Conservation (phyloP, 2,797 vertebrate genomes). For the Sebastes vulpes region DNA sequence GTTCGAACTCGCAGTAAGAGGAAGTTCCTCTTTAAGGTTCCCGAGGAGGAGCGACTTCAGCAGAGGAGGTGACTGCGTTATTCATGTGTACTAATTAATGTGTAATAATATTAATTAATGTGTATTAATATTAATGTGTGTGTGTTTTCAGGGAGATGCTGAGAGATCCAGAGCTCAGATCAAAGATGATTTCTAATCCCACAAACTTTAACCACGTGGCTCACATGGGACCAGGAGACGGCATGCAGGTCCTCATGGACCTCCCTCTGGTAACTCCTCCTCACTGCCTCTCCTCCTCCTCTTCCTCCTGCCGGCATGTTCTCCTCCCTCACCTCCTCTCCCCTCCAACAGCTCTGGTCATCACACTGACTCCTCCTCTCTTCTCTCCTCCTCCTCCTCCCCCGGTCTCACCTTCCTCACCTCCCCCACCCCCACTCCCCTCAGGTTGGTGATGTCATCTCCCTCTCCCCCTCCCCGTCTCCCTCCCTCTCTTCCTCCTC, state of each 20-base stretch:
- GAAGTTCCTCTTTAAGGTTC: slow-evolving; percentile 96
- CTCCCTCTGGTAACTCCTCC: slow-evolving; percentile 92
- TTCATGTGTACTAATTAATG: background rate
- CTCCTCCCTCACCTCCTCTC: slow-evolving; percentile 50
- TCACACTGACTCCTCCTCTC: slow-evolving; percentile 74
- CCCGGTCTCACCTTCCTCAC: background rate
- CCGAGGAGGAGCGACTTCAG: slow-evolving; percentile 91
- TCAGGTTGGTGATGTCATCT: slow-evolving; percentile 87
- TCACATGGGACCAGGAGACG: slow-evolving; percentile 98
- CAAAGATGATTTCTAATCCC: slow-evolving; percentile 97
- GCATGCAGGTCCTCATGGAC: slow-evolving; percentile 99
- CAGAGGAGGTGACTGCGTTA: slow-evolving; percentile 75
- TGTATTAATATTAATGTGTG: background rate
- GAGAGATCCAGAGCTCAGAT: slow-evolving; percentile 93
- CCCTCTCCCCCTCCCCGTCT: slow-evolving; percentile 60
- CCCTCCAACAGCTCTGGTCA: slow-evolving; percentile 39
- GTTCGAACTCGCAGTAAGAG: slow-evolving; percentile 96
- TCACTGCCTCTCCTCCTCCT: slow-evolving; percentile 66
- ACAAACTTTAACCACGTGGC: slow-evolving; percentile 99
- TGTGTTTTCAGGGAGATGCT: slow-evolving; percentile 92
- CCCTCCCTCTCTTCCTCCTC: slow-evolving; percentile 87
- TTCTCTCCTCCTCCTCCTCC: slow-evolving; percentile 57
- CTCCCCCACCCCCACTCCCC: slow-evolving; percentile 55
- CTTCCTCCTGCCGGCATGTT: slow-evolving; percentile 42
- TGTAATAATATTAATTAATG: rapidly evolving